Evolutionary conservation across 37 sponge, comb jelly and placozoan species (phyloP), one percentile per base, ranked within the genome.

Genomic region (Haliclona indistincta): DNA sequence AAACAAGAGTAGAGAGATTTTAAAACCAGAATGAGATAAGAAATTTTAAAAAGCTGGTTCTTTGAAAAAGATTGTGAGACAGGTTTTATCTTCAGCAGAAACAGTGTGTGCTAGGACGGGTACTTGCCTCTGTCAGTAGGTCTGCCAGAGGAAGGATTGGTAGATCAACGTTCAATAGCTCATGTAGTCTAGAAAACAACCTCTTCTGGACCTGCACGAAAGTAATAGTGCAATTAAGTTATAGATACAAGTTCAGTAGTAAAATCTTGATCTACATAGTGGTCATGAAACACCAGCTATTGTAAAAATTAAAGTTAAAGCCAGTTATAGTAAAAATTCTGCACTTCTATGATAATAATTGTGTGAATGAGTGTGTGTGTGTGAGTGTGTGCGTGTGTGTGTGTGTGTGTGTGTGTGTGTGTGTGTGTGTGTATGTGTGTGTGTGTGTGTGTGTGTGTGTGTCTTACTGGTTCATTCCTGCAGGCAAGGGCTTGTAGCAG

Each of bases 61-160:
- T n/a, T n/a, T n/a, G n/a, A n/a, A n/a, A n/a, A 47, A 47, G 49
- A 47, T 17, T 17, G 49, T 17, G 13, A 13, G 49, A 47, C 8
- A 17, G 49, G 49, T 47, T 47, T 8, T 47, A 47, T 8, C 13
- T 47, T 17, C 13, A 47, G 13, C 8, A 13, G 13, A 17, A 13
- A 47, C 13, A 47, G 13, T 17, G 49, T 17, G 49, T 17, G 49
- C n/a, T n/a, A n/a, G n/a, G n/a, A n/a, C n/a, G n/a, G n/a, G n/a
- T n/a, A n/a, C n/a, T n/a, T n/a, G n/a, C 60, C 25, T 58, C 60
- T 25, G 60, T 58, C 60, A 58, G 28, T 58, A 58, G 60, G 28
- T 58, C 60, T 25, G 60, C 13, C 7, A 58, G 60, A n/a, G 25
- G 26, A 25, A 26, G 26, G 11, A 11, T 26, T 7, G 60, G 60